These are phyloP conservation scores for Lepeophtheirus nordmannii DNA, from an alignment of 2,888 invertebrate genomes.

Conservation along the genomic window DNA sequence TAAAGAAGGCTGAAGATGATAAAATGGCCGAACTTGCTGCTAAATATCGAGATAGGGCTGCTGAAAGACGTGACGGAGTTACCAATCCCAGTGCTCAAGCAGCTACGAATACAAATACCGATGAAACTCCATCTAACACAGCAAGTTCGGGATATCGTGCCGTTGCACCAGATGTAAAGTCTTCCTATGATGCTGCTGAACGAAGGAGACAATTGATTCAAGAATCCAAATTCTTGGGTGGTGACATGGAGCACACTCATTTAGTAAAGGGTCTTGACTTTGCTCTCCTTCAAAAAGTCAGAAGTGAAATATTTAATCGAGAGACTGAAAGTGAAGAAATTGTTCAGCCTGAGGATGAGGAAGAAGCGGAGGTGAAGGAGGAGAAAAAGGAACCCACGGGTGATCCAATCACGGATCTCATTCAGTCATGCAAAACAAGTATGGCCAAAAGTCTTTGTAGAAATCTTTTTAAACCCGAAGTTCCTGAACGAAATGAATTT, in stretches of 20 bases:
- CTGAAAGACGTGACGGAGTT: slow-evolving; percentile 69
- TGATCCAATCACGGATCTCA: slow-evolving; percentile 31
- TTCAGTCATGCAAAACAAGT: not conserved
- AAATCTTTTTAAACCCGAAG: slow-evolving; percentile 26
- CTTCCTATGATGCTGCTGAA: slow-evolving; percentile 65
- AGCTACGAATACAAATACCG: slow-evolving; percentile 30
- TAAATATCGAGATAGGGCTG: slow-evolving; percentile 77
- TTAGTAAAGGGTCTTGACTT: slow-evolving; percentile 93
- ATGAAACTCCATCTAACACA: slow-evolving; percentile 36
- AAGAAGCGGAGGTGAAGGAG: slow-evolving; percentile 61
- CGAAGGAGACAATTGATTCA: slow-evolving; percentile 80
- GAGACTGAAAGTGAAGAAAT: not conserved
- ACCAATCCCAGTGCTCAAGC: not conserved
- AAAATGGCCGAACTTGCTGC: slow-evolving; percentile 83
- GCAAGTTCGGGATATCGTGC: slow-evolving; percentile 77
- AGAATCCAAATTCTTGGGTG: slow-evolving; percentile 98
- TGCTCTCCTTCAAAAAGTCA: slow-evolving; percentile 72
- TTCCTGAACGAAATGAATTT: slow-evolving; percentile 56
- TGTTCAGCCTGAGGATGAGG: slow-evolving; percentile 44
- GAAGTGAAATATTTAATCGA: slow-evolving; percentile 16
- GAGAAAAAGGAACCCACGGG: slow-evolving; percentile 41
- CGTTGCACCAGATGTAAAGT: slow-evolving; percentile 83
- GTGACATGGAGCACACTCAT: slow-evolving; percentile 99
- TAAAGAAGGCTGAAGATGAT: slow-evolving; percentile 87
- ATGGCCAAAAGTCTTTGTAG: slow-evolving; percentile 26